Percentiles rank a stretch among this genome's conserved stretches.
Evolutionary conservation across 2,797 vertebrate species (phyloP).

Genomic region (Pangasius sanitwongsei): DNA sequence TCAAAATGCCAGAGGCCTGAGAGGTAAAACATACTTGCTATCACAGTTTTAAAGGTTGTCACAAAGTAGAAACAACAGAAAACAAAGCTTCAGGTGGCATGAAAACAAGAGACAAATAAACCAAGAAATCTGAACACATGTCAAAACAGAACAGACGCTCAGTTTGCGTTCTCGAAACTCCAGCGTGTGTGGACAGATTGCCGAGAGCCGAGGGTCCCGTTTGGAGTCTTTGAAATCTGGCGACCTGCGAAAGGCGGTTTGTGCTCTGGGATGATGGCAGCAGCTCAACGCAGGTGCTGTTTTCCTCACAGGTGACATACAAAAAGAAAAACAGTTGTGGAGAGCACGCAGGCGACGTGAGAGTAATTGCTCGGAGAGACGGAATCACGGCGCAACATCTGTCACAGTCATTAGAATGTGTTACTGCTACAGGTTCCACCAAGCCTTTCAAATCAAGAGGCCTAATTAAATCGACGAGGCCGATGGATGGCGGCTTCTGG

Average conservation of each 20-base stretch:
- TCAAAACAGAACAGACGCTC: constrained; percentile 36
- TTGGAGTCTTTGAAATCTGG: constrained; percentile 59
- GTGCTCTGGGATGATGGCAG: constrained; percentile 35
- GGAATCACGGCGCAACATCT: constrained; percentile 80
- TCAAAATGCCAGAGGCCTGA: neutral
- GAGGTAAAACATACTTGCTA: neutral
- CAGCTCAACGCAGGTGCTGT: constrained; percentile 43
- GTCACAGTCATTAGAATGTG: constrained; percentile 81
- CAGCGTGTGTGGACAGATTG: constrained; percentile 65
- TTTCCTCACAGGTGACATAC: constrained; percentile 73
- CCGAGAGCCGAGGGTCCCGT: constrained; percentile 67
- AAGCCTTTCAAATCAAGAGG: constrained; percentile 80
- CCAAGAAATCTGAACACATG: neutral
- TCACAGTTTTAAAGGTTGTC: neutral
- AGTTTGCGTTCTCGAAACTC: neutral
- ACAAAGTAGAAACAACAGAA: neutral
- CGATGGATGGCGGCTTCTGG: constrained; percentile 65
- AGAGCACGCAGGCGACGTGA: constrained; percentile 65
- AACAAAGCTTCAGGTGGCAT: neutral
- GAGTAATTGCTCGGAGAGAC: constrained; percentile 77
- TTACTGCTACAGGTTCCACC: constrained; percentile 74
- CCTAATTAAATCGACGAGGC: constrained; percentile 79
- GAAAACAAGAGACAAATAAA: neutral
- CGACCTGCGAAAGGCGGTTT: constrained; percentile 75
- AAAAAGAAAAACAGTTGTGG: constrained; percentile 71